phyloP scores from a whole-genome alignment of 1,140 invertebrate genomes.

The Reticulitermes speratus region DNA sequence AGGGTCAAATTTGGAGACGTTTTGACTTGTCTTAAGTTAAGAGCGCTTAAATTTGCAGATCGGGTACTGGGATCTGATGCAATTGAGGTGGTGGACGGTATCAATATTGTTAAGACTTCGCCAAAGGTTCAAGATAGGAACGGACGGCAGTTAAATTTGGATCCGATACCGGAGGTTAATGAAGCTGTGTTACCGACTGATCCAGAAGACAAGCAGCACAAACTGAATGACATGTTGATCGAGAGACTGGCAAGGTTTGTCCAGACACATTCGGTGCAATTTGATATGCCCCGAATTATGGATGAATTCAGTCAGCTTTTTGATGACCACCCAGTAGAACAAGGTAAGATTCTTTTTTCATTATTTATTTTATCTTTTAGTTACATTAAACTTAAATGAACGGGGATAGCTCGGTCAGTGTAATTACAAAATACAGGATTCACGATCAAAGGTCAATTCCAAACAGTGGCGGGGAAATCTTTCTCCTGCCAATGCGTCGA shows the following conservation, averaged over 20 bases:
- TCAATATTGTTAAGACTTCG: slow-evolving; percentile 50
- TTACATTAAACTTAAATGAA: too few relatives aligned
- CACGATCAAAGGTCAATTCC: too few relatives aligned
- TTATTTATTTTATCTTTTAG: not conserved
- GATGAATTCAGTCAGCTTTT: slow-evolving; percentile 33
- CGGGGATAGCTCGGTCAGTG: too few relatives aligned
- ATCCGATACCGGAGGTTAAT: slow-evolving; percentile 50
- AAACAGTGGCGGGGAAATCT: too few relatives aligned
- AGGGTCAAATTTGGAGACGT: slow-evolving; percentile 53
- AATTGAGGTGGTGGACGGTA: slow-evolving; percentile 62
- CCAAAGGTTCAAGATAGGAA: slow-evolving; percentile 43
- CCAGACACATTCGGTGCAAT: slow-evolving; percentile 58
- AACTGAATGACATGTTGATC: slow-evolving; percentile 57
- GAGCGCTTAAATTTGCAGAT: slow-evolving; percentile 61
- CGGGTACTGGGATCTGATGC: slow-evolving; percentile 60
- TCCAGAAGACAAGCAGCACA: slow-evolving; percentile 41
- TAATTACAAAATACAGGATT: too few relatives aligned
- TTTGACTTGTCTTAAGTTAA: slow-evolving; percentile 65
- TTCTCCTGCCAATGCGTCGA: too few relatives aligned
- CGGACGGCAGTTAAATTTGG: slow-evolving; percentile 50
- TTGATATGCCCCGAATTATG: slow-evolving; percentile 53
- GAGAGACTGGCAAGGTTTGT: slow-evolving; percentile 58
- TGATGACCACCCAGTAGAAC: slow-evolving; percentile 34
- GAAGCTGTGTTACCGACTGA: slow-evolving; percentile 38
- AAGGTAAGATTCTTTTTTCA: slow-evolving; percentile 32